Evolutionary conservation across 2,888 invertebrate species (phyloP).

Genomic region (Cantharis nigra): DNA sequence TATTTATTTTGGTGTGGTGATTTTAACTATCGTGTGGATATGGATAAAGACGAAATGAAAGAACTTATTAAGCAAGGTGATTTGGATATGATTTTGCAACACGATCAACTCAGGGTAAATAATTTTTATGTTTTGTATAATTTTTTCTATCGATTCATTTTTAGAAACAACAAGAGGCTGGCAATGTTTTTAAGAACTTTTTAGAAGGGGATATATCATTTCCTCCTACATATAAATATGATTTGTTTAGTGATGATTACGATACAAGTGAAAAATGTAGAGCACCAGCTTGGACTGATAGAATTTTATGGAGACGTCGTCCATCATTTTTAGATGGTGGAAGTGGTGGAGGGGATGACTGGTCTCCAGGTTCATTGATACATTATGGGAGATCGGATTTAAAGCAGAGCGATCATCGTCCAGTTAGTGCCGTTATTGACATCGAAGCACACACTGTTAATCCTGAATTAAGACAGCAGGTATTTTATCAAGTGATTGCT

Average conservation of each 20-base stretch:
- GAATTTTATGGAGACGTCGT: slow-evolving; percentile 90
- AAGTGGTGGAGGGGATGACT: slow-evolving; percentile 64
- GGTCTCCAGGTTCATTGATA: slow-evolving; percentile 78
- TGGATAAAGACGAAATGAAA: slow-evolving; percentile 93
- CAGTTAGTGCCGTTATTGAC: slow-evolving; percentile 90
- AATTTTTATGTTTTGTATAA: background rate
- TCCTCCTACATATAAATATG: slow-evolving; percentile 98
- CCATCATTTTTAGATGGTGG: slow-evolving; percentile 69
- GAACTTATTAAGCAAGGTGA: slow-evolving; percentile 78
- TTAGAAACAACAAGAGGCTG: slow-evolving; percentile 75
- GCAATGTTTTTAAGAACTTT: slow-evolving; percentile 90
- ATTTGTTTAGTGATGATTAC: slow-evolving; percentile 97
- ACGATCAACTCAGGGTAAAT: slow-evolving; percentile 80
- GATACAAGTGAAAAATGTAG: slow-evolving; percentile 98
- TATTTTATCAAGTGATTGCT: slow-evolving; percentile 79
- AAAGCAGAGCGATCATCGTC: slow-evolving; percentile 97
- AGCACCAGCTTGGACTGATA: slow-evolving; percentile 98
- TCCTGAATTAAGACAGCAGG: slow-evolving; percentile 72
- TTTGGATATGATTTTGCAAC: slow-evolving; percentile 74
- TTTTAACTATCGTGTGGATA: slow-evolving; percentile 97
- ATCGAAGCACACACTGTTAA: slow-evolving; percentile 84
- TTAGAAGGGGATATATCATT: slow-evolving; percentile 90
- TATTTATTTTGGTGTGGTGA: slow-evolving; percentile 99
- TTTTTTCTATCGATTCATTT: slow-evolving; percentile 26
- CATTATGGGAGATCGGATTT: slow-evolving; percentile 93